Percentiles rank a stretch among this genome's conserved stretches.
Conservation (phyloP, 2,113 vertebrate genomes). For the Paracanthobrama guichenoti region DNA sequence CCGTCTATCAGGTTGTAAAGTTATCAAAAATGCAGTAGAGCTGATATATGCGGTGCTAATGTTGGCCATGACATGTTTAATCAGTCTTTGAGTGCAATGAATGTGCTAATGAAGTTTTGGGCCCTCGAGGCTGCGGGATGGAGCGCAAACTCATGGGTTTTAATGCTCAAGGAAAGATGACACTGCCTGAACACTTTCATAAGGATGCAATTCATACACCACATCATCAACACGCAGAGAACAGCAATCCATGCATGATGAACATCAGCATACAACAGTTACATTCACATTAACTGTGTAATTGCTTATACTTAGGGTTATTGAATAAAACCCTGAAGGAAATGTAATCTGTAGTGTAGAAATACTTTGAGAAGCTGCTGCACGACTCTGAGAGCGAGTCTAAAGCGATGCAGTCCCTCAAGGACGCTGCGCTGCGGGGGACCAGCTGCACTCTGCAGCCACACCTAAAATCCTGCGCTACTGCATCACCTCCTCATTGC, state of each 20-base stretch:
- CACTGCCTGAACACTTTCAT: background rate
- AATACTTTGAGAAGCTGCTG: background rate
- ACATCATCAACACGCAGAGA: background rate
- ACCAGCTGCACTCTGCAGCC: slow-evolving; percentile 23
- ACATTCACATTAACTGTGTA: background rate
- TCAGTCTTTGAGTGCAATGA: background rate
- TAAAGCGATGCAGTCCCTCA: slow-evolving; percentile 14
- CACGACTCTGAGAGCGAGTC: background rate
- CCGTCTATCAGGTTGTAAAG: too few species aligned
- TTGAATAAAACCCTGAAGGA: background rate
- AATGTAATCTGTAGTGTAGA: background rate
- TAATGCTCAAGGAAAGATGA: slow-evolving; percentile 4
- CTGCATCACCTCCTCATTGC: background rate
- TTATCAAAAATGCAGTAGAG: background rate
- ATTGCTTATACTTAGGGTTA: background rate
- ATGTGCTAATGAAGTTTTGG: background rate
- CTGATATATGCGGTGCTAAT: background rate
- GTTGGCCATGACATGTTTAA: background rate
- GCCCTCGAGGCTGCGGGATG: background rate
- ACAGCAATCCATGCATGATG: background rate
- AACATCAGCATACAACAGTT: background rate
- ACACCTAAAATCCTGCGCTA: slow-evolving; percentile 61
- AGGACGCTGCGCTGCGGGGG: background rate
- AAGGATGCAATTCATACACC: background rate
- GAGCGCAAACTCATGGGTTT: background rate